Conservation (phyloP, 2,888 invertebrate species). For the Nasonia oneida region DNA sequence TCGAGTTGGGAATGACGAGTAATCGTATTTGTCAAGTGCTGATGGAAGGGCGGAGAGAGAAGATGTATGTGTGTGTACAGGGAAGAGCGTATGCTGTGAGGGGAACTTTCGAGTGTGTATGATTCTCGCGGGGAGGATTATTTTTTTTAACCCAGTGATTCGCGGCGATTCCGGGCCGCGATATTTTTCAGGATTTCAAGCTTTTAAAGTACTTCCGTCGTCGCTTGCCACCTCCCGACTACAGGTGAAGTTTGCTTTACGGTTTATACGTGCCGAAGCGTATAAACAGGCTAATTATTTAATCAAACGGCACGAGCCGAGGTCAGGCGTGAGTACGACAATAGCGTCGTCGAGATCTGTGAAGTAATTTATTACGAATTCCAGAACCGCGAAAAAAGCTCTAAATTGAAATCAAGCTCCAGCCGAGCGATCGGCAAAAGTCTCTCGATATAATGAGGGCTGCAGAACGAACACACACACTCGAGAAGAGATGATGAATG, state of each 20-base stretch:
- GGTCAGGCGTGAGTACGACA: too few species aligned
- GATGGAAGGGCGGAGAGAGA: background rate
- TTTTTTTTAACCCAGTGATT: too few species aligned
- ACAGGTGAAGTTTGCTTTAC: too few species aligned
- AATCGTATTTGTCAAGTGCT: slow-evolving; percentile 46
- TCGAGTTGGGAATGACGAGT: slow-evolving; percentile 18
- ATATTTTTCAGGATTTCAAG: background rate
- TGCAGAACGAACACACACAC: background rate
- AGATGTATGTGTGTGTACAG: background rate
- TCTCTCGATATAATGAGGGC: background rate
- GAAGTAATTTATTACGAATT: background rate
- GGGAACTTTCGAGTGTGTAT: background rate
- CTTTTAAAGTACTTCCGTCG: too few species aligned
- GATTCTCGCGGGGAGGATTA: background rate
- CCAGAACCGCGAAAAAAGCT: background rate
- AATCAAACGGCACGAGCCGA: too few species aligned
- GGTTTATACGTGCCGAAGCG: too few species aligned
- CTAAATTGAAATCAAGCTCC: background rate
- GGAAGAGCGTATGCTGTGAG: background rate
- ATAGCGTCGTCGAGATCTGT: background rate
- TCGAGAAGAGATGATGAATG: background rate
- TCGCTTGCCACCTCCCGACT: too few species aligned
- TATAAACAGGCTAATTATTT: too few species aligned
- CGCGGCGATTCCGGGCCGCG: background rate
- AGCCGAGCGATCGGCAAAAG: background rate